phyloP scores from a whole-genome alignment of 2,888 invertebrate genomes.

The Adineta ricciae region DNA sequence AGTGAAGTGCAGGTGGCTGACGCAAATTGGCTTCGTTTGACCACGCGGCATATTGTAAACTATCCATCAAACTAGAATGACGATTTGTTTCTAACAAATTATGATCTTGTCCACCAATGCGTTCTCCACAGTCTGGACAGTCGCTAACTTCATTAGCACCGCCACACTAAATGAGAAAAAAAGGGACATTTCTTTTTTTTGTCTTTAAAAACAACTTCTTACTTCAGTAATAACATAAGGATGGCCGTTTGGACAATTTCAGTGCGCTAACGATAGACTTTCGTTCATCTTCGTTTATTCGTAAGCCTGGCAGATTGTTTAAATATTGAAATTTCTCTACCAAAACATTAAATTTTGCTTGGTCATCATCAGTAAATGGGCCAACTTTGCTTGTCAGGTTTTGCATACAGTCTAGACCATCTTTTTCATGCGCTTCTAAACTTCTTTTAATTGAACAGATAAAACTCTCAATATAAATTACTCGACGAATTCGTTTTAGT shows the following conservation, averaged over 20 bases:
- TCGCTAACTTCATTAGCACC: slow-evolving; percentile 34
- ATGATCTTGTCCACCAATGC: slow-evolving; percentile 35
- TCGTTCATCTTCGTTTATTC: slow-evolving; percentile 54
- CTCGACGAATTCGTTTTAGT: not conserved
- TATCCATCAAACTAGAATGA: slow-evolving; percentile 35
- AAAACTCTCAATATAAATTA: not conserved
- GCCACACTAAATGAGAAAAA: slow-evolving; percentile 29
- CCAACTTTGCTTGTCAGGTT: not conserved
- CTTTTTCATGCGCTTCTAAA: not conserved
- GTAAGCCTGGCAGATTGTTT: not conserved
- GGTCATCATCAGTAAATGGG: not conserved
- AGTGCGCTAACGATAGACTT: slow-evolving; percentile 55
- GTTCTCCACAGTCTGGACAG: slow-evolving; percentile 34
- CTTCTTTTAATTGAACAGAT: not conserved
- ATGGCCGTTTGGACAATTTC: slow-evolving; percentile 59
- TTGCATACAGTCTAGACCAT: not conserved
- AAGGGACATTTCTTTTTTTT: not conserved
- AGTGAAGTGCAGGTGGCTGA: no score
- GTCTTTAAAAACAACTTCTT: not conserved
- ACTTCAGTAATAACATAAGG: not conserved
- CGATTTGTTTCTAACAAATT: slow-evolving; percentile 18
- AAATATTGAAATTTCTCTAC: not conserved
- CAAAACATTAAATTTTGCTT: not conserved
- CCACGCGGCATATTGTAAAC: slow-evolving; percentile 34
- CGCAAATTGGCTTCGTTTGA: not conserved